phyloP scores from a whole-genome alignment of 2,888 invertebrate species.

The Rhimphoctona megacephalus region DNA sequence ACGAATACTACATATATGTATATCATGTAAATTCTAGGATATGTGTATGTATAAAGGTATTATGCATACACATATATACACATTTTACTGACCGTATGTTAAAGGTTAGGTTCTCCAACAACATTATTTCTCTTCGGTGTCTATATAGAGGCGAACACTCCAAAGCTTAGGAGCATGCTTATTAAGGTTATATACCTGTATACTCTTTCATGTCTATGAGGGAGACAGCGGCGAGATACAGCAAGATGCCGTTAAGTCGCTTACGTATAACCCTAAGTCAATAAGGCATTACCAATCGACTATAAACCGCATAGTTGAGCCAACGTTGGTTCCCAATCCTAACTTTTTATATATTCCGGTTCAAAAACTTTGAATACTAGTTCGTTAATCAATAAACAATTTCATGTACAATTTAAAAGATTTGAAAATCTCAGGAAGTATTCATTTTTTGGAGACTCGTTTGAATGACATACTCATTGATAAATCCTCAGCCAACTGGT shows the following conservation, averaged over 20 bases:
- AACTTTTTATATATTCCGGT: no score
- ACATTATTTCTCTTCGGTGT: conserved; percentile 15
- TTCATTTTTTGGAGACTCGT: neutral
- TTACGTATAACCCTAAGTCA: conserved; percentile 42
- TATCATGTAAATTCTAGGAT: no score
- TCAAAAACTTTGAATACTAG: no score
- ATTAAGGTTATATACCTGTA: neutral
- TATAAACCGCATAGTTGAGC: neutral
- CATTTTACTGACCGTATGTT: conserved; percentile 20
- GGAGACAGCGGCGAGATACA: neutral
- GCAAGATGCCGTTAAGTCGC: conserved; percentile 53
- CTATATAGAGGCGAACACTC: conserved; percentile 7
- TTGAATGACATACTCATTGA: neutral
- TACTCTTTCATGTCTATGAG: neutral
- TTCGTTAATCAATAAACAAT: neutral
- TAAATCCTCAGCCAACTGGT: neutral
- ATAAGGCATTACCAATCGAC: conserved; percentile 21
- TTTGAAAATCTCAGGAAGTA: neutral
- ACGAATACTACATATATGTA: conserved; percentile 12
- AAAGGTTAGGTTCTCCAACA: neutral
- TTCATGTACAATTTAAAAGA: neutral
- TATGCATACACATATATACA: neutral
- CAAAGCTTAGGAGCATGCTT: conserved; percentile 22
- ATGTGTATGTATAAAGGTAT: neutral
- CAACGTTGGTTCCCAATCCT: neutral